Conservation (phyloP, 2,888 invertebrate genomes). For the Netelia virgata region DNA sequence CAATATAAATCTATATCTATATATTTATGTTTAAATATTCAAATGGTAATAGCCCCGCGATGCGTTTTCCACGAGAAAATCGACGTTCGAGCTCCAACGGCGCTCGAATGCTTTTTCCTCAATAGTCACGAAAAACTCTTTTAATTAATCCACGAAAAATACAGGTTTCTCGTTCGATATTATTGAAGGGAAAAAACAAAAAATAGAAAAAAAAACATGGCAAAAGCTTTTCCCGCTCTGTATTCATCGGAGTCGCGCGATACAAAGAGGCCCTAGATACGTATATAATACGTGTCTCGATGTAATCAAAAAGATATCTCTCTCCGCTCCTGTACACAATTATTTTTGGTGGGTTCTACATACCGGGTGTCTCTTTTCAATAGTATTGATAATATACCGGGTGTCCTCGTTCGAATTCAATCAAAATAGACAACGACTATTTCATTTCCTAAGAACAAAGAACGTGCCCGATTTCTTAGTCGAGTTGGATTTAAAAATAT, state of each 20-base stretch:
- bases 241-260: conserved; percentile 25
- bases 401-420: too few relatives aligned
- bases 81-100: not conserved
- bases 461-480: too few relatives aligned
- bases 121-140: not conserved
- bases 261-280: not conserved
- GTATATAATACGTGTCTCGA: not conserved
- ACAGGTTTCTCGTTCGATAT: conserved; percentile 24
- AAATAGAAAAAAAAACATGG: not conserved
- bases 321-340: too few relatives aligned
- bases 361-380: too few relatives aligned
- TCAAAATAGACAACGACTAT: too few relatives aligned
- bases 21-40: not conserved
- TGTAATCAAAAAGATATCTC: not conserved
- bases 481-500: too few relatives aligned
- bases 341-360: too few relatives aligned
- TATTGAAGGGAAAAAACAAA: conserved; percentile 11
- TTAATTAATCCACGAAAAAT: conserved; percentile 22
- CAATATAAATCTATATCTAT: not conserved
- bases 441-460: too few relatives aligned
- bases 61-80: conserved; percentile 50
- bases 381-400: too few relatives aligned
- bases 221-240: not conserved
- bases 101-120: not conserved
- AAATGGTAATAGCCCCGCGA: conserved; percentile 3